These are phyloP conservation scores for Microcebus jonahi DNA, from an alignment of 2,113 vertebrate species.

Conservation along the genomic window DNA sequence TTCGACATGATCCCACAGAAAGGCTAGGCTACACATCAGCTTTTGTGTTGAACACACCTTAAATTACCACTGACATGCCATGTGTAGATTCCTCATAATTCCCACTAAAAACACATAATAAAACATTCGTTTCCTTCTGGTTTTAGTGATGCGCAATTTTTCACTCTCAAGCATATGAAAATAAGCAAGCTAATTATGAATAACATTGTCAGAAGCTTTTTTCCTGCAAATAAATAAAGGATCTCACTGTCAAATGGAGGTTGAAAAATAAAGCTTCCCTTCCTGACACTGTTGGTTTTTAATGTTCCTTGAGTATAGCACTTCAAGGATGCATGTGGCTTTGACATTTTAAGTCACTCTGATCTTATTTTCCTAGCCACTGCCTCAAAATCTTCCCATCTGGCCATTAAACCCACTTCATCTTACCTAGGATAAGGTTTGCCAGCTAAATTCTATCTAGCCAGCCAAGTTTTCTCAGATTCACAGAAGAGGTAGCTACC, in stretches of 20 bases:
- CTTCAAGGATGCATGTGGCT: background rate
- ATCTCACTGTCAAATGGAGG: background rate
- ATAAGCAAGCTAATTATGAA: slow-evolving; percentile 45
- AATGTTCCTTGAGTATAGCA: background rate
- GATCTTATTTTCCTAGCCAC: background rate
- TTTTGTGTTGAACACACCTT: background rate
- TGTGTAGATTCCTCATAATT: background rate
- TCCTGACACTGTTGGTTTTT: background rate
- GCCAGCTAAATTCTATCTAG: background rate
- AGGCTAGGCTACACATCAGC: background rate
- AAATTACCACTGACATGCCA: background rate
- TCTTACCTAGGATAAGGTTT: background rate
- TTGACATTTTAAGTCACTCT: slow-evolving; percentile 27
- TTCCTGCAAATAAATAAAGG: background rate
- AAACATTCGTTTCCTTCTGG: background rate
- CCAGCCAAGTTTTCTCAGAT: background rate
- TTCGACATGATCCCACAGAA: background rate
- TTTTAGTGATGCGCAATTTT: background rate
- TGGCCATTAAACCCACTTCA: background rate
- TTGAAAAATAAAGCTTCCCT: background rate
- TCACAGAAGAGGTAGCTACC: background rate
- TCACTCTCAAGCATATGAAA: background rate
- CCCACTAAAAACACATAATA: background rate
- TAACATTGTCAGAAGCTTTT: background rate
- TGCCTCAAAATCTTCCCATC: slow-evolving; percentile 18